Evolutionary conservation across 2,113 vertebrate species (phyloP).

Genomic region (Podarcis raffonei): DNA sequence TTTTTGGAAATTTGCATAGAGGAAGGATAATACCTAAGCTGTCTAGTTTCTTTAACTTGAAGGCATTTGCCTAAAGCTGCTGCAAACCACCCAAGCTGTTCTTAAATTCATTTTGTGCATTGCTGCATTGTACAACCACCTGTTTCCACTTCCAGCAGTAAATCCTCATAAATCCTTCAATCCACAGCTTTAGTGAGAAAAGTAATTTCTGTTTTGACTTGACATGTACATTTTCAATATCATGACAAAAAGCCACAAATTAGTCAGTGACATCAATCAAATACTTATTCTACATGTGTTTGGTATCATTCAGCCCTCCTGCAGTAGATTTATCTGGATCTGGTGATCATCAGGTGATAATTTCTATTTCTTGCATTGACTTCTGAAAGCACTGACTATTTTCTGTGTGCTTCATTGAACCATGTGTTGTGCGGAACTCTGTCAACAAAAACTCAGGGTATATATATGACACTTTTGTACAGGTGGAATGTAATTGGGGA

Average conservation of each 20-base stretch:
- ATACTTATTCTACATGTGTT: background rate
- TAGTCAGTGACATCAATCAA: background rate
- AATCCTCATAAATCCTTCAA: conserved; percentile 7
- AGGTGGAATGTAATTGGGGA: background rate
- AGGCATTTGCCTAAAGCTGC: background rate
- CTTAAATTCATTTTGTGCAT: background rate
- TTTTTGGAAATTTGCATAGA: background rate
- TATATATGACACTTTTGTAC: background rate
- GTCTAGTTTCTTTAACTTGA: background rate
- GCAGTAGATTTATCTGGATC: background rate
- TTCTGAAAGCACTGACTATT: background rate
- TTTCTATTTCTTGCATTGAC: background rate
- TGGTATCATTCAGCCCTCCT: background rate
- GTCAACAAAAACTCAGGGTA: background rate
- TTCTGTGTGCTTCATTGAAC: background rate
- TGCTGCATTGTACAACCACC: background rate
- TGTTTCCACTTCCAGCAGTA: background rate
- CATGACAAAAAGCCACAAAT: background rate
- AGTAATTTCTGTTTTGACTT: background rate
- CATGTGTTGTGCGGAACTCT: background rate
- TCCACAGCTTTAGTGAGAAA: background rate
- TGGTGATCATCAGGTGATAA: background rate
- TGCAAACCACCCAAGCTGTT: background rate
- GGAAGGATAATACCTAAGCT: background rate
- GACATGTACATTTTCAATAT: background rate